Evolutionary conservation across 1,140 invertebrate genomes (phyloP).

Genomic region (Thereuonema tuberculata): DNA sequence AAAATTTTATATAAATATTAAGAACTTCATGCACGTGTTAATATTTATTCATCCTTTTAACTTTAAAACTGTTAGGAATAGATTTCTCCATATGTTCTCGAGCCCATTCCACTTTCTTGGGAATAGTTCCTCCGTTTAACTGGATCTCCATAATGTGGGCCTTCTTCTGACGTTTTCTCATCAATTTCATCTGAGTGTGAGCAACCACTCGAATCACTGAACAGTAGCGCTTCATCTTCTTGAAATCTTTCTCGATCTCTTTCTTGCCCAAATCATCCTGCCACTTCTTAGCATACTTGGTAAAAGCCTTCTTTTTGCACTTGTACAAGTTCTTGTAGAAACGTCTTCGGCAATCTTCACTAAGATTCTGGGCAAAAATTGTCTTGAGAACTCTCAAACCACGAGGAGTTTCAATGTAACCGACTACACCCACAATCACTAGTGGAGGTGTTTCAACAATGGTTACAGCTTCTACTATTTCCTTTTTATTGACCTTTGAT

Average conservation of each 20-base stretch:
- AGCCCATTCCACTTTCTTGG: slow-evolving; percentile 95
- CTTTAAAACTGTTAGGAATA: too few species aligned
- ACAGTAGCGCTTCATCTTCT: slow-evolving; percentile 97
- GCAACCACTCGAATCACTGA: slow-evolving; percentile 90
- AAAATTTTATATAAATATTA: too few species aligned
- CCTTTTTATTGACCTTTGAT: slow-evolving; percentile 99
- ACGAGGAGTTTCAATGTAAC: slow-evolving; percentile 97
- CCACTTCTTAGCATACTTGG: slow-evolving; percentile 97
- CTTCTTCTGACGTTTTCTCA: slow-evolving; percentile 98
- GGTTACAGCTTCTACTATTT: slow-evolving; percentile 97
- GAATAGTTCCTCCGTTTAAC: slow-evolving; percentile 90
- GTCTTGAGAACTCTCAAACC: slow-evolving; percentile 88
- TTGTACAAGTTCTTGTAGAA: slow-evolving; percentile 99
- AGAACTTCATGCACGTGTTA: too few species aligned
- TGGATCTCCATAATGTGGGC: slow-evolving; percentile 99
- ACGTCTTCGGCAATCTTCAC: slow-evolving; percentile 91
- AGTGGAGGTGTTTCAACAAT: slow-evolving; percentile 97
- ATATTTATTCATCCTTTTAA: too few species aligned
- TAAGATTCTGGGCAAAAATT: slow-evolving; percentile 96
- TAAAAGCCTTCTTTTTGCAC: slow-evolving; percentile 99
- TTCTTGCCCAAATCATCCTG: slow-evolving; percentile 89
- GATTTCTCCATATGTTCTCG: slow-evolving; percentile 90
- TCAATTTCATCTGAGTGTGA: slow-evolving; percentile 96
- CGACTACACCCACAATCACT: slow-evolving; percentile 92
- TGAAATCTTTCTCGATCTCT: slow-evolving; percentile 90